Evolutionary conservation across 2,113 vertebrate genomes (phyloP).

Genomic region (Mirza zaza): DNA sequence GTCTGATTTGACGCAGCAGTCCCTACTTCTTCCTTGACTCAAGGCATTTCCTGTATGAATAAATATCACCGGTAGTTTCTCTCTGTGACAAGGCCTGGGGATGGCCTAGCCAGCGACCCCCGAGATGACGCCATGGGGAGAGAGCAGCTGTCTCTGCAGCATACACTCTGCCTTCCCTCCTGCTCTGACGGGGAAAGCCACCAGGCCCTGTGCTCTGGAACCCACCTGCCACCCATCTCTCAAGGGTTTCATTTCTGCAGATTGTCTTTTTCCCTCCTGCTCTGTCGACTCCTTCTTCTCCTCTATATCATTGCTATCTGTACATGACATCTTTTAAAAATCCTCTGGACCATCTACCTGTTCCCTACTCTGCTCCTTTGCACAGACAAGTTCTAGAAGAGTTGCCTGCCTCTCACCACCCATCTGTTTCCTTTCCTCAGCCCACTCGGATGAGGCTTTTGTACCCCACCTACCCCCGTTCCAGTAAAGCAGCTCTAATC

Average conservation of each 20-base stretch:
- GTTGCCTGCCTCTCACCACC: background rate
- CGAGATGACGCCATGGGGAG: too few species aligned
- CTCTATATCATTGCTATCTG: background rate
- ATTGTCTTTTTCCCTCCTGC: background rate
- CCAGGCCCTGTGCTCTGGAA: background rate
- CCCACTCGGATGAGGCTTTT: background rate
- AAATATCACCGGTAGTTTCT: background rate
- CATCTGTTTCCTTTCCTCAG: background rate
- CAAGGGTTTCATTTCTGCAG: background rate
- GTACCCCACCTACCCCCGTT: background rate
- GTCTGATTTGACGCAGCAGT: background rate
- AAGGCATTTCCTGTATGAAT: background rate
- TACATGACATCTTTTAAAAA: background rate
- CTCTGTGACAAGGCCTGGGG: background rate
- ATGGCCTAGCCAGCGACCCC: background rate
- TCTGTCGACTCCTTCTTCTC: background rate
- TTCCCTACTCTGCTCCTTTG: background rate
- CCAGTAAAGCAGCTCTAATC: background rate
- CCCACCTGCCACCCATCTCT: background rate
- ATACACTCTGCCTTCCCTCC: background rate
- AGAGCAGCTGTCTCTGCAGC: rapidly evolving
- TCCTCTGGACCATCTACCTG: background rate
- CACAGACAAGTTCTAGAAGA: background rate
- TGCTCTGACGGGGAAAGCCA: background rate
- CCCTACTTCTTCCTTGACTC: background rate